Base-by-base conservation (phyloP, 2,797 vertebrate species). In the Harpagifer antarcticus region DNA sequence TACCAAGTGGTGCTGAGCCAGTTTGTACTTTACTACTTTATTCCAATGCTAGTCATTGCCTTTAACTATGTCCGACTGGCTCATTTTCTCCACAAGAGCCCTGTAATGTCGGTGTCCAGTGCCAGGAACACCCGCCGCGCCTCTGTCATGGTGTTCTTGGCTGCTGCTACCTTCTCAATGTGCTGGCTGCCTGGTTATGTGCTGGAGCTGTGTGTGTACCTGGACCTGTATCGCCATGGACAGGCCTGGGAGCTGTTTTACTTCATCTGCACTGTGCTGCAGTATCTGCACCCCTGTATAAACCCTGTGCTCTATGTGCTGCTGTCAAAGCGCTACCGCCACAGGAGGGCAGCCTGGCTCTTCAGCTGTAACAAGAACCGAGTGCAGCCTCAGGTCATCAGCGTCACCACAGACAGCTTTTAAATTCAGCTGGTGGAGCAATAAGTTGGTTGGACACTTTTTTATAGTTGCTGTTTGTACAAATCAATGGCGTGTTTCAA, bases 171-270 rank as follows among this genome's bases (percentile, higher is more conserved):
- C 33, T 96, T 96, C 86, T 94, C 93, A 1, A 61, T 81, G 37
- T 96, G 91, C 85, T 96, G 94, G 92, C 84, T 96, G 83, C 94
- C 93, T 11, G 92, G 94, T 8, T 94, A 94, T 53, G 85, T 95
- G 59, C 87, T 96, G 74, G 92, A 96, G 84, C 82, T 96, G 62
- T 91, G 92, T 20, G 84, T 95, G 56, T 95, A 93, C 86, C 81
- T 95, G 76, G 94, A 86, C 7, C 68, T 91, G 56, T 96, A 93
- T 65, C 87, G 53, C 3, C 89, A 93, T 1, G 85, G 92, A 33
- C 86, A 76, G 3, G 76, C 81, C 6, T 95, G 94, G 91, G 91
- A 96, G 64, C 90, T 69, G 56, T 95, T 95, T 86, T 90, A 95
- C 82, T 95, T 94, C 65, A 50, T 83, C 60, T 95, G 94, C 69